A percentile compares a stretch with the other conserved stretches of the same genome.
These are phyloP conservation scores for Megalops cyprinoides DNA, from an alignment of 2,797 vertebrate species.

Conservation along the genomic window DNA sequence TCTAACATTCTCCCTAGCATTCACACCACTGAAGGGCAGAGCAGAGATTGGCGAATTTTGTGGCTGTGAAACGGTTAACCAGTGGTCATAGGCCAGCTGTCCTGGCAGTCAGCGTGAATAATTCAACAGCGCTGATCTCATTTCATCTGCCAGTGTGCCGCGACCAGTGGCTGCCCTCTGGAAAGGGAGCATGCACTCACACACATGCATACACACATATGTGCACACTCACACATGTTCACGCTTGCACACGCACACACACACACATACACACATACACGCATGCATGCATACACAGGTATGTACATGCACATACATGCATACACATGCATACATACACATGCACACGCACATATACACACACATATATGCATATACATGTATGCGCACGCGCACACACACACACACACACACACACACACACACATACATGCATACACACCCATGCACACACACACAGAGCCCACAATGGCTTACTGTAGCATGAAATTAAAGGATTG, in stretches of 20 bases:
- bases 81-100: slow-evolving; percentile 5
- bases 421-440: background rate
- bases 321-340: background rate
- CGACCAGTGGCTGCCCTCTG: too few relatives aligned
- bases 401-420: background rate
- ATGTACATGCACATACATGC: background rate
- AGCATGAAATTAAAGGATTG: background rate
- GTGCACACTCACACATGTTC: slow-evolving; percentile 2
- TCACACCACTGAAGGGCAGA: background rate
- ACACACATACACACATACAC: background rate
- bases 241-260: background rate
- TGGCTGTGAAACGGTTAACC: background rate
- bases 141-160: background rate
- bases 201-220: background rate
- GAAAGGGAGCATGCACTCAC: background rate
- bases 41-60: slow-evolving; percentile 6
- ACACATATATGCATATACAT: background rate
- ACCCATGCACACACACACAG: too few relatives aligned
- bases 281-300: background rate
- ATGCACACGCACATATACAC: slow-evolving; percentile 25
- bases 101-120: slow-evolving; percentile 7
- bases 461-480: background rate
- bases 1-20: background rate
- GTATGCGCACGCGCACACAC: background rate
- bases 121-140: slow-evolving; percentile 8